Percentiles rank a stretch among this genome's conserved stretches.
phyloP scores from a whole-genome alignment of 2,113 vertebrate genomes.

The Meles meles region DNA sequence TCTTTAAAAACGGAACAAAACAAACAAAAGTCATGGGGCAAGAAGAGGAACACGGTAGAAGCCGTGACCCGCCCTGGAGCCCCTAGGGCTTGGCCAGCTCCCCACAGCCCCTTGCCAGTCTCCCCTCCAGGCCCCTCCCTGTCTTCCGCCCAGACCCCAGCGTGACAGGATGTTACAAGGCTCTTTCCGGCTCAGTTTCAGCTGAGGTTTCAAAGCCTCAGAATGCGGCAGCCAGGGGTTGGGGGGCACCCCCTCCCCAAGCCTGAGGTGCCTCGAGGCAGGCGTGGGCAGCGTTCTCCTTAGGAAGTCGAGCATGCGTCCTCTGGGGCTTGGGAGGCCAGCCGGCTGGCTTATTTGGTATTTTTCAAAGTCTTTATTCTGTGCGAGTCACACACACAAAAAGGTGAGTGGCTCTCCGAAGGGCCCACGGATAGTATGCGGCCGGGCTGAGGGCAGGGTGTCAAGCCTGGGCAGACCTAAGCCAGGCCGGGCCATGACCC shows the following conservation, averaged over 20 bases:
- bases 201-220: slow-evolving; percentile 30
- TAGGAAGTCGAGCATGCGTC: not conserved
- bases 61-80: accelerated
- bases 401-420: not conserved
- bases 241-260: not conserved
- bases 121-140: not conserved
- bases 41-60: not conserved
- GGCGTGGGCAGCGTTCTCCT: not conserved
- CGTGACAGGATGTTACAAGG: slow-evolving; percentile 10
- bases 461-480: too few species aligned
- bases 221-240: not conserved
- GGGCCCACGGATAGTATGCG: not conserved
- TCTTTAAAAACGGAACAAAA: too few species aligned
- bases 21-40: not conserved
- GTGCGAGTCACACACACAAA: not conserved
- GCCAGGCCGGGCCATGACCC: accelerated
- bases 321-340: not conserved
- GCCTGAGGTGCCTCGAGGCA: not conserved
- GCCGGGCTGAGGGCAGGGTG: not conserved
- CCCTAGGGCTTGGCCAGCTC: not conserved
- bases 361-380: not conserved
- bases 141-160: not conserved
- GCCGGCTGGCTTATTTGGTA: not conserved
- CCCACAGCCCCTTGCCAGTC: not conserved
- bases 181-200: not conserved